These are phyloP conservation scores for Corydoras sp. DNA, from an alignment of 2,113 vertebrate genomes.

Conservation along the genomic window DNA sequence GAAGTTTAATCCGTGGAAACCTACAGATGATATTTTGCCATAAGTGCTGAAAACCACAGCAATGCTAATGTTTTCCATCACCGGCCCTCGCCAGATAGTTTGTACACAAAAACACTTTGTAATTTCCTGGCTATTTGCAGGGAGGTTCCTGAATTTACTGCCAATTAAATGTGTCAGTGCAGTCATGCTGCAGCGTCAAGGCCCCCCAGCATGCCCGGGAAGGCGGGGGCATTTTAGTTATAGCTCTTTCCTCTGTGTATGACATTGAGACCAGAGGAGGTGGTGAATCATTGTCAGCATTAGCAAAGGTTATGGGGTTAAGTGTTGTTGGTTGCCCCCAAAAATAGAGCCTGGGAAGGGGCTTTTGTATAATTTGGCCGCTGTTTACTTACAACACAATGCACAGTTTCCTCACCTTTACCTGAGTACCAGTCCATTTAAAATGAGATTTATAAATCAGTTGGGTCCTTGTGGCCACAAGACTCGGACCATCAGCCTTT, in stretches of 20 bases:
- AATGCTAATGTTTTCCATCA: constrained; percentile 43
- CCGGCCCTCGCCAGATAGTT: constrained; percentile 29
- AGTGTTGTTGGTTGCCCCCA: constrained; percentile 43
- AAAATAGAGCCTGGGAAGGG: constrained; percentile 30
- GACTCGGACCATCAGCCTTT: constrained; percentile 8
- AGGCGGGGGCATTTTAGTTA: constrained; percentile 28
- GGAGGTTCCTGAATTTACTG: constrained; percentile 28
- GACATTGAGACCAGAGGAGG: constrained; percentile 34
- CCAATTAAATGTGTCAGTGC: constrained; percentile 32
- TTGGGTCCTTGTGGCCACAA: not conserved
- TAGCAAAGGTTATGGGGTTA: constrained; percentile 35
- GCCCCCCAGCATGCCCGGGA: constrained; percentile 7
- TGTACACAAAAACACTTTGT: constrained; percentile 27
- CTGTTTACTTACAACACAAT: constrained; percentile 26
- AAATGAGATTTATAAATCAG: not conserved
- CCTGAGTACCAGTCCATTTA: constrained; percentile 3
- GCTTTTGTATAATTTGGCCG: constrained; percentile 13
- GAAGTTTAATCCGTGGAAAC: constrained; percentile 19
- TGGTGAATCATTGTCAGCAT: constrained; percentile 36
- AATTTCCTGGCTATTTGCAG: constrained; percentile 31
- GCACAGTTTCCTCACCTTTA: constrained; percentile 7
- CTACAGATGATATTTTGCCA: constrained; percentile 15
- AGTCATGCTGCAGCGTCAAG: constrained; percentile 8
- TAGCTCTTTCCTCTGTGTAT: constrained; percentile 35
- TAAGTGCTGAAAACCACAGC: constrained; percentile 43